Conservation (phyloP, 2,888 invertebrate species). For the Horisme vitalbata region DNA sequence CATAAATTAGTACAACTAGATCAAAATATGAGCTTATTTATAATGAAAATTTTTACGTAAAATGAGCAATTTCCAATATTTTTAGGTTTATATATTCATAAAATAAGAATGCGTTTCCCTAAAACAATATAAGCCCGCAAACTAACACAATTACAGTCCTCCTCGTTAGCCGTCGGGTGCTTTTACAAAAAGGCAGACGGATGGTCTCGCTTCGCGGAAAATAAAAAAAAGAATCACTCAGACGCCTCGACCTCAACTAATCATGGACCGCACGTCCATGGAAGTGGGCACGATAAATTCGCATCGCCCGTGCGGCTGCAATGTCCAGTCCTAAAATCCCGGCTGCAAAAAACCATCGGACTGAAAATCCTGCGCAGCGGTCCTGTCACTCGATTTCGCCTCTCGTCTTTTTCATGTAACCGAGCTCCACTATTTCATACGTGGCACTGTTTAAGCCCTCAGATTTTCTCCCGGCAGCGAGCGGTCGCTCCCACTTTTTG, state of each 20-base stretch:
- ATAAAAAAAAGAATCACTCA: conserved; percentile 51
- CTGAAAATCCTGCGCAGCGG: conserved; percentile 76
- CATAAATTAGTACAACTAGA: conserved; percentile 12
- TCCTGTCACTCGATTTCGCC: conserved; percentile 80
- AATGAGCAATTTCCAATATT: neutral
- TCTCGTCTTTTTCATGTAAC: conserved; percentile 83
- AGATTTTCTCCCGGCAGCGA: conserved; percentile 79
- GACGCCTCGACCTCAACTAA: conserved; percentile 60
- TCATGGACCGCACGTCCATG: conserved; percentile 64
- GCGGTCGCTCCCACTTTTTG: conserved; percentile 69
- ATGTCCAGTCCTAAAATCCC: conserved; percentile 68
- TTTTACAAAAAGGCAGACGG: conserved; percentile 19
- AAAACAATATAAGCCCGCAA: conserved; percentile 7
- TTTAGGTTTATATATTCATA: neutral
- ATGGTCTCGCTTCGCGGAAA: conserved; percentile 17
- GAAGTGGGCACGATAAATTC: conserved; percentile 70
- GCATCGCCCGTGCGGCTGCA: conserved; percentile 63
- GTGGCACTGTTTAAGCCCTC: conserved; percentile 81
- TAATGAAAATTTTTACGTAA: neutral
- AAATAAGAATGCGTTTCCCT: neutral
- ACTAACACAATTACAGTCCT: conserved; percentile 20
- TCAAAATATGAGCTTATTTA: neutral
- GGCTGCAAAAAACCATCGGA: conserved; percentile 74
- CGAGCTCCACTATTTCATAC: conserved; percentile 81
- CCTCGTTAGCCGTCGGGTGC: conserved; percentile 18